Base-by-base conservation (phyloP, 2,888 invertebrate genomes). In the Drosophila neonasuta region DNA sequence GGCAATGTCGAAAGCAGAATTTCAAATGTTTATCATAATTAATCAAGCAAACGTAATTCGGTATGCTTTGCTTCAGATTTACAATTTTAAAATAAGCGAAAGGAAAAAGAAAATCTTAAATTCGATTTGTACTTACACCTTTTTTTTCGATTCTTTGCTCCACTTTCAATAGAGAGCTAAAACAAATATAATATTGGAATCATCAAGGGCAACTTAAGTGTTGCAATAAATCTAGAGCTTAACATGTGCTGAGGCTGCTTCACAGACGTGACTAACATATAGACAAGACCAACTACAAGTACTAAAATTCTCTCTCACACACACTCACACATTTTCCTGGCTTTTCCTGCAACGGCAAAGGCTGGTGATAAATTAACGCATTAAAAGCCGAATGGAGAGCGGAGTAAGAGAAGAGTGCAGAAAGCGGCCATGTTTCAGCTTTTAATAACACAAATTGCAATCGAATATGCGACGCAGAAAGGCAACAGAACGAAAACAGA, bases 381-480 rank as follows among this genome's bases (percentile, higher is more conserved):
- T 80, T 80, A 76, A 82, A 82, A 71, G 61, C 29, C n/a, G 34
- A 48, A 49, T 24, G 42, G 20, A 15, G 49, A 24, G 20, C 13
- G 32, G n/a, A 17, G 41, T 29, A 36, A 13, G 29, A 50, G 24
- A 7, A 49, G 17, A 15, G 15, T 8, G 3, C 41, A 7, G 17
- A 20, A 17, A 58, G 60, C 45, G 58, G 49, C 60, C 73, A 73
- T 73, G 79, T 69, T 65, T 68, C 60, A 60, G 75, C 84, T 75
- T 80, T 80, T 80, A 80, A 80, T 80, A 80, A 86, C 86, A 73
- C 80, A 86, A 80, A 80, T 80, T 83, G 86, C 84, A 78, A 80
- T 86, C 73, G 84, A 86, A 86, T 72, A 67, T 73, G 62, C 65
- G 62, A 66, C 36, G 34, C 5, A 39, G 36, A 17, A n/a, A 52